Evolutionary conservation across 2,888 invertebrate genomes (phyloP).

Genomic region (Auanema freiburgensis): DNA sequence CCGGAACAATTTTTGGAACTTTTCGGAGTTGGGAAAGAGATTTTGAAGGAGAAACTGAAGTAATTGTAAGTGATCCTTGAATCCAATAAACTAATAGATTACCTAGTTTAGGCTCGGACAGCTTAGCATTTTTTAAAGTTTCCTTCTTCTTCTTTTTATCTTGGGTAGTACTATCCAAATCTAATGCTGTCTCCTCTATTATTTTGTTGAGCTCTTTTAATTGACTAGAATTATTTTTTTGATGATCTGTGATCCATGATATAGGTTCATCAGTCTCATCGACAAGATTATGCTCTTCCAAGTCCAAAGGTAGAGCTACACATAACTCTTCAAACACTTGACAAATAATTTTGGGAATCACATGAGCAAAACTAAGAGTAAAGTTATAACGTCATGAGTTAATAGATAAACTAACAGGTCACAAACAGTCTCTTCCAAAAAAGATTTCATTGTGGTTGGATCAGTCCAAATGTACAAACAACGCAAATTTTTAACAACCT

Average conservation of each 20-base stretch:
- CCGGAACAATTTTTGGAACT: slow-evolving; percentile 24
- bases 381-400: neutral
- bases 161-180: slow-evolving; percentile 12
- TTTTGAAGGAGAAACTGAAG: neutral
- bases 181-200: slow-evolving; percentile 12
- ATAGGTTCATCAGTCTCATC: slow-evolving; percentile 1
- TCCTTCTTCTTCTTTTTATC: slow-evolving; percentile 10
- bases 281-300: slow-evolving; percentile 31
- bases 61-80: too few species aligned
- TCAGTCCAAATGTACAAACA: slow-evolving; percentile 29
- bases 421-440: slow-evolving; percentile 31
- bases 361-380: slow-evolving; percentile 28
- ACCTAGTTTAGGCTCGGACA: too few species aligned
- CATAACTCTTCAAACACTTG: slow-evolving; percentile 44
- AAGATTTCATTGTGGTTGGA: slow-evolving; percentile 19
- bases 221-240: slow-evolving; percentile 1
- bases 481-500: slow-evolving; percentile 30
- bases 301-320: slow-evolving; percentile 34
- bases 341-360: slow-evolving; percentile 30
- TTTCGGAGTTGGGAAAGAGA: slow-evolving; percentile 87
- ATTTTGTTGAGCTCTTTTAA: neutral
- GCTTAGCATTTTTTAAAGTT: too few species aligned
- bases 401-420: slow-evolving; percentile 33
- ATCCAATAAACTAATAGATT: too few species aligned
- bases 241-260: neutral